Percentiles rank a stretch among this genome's conserved stretches.
Evolutionary conservation across 2,113 vertebrate species (phyloP).

Genomic region (Dryoscopus gambensis): DNA sequence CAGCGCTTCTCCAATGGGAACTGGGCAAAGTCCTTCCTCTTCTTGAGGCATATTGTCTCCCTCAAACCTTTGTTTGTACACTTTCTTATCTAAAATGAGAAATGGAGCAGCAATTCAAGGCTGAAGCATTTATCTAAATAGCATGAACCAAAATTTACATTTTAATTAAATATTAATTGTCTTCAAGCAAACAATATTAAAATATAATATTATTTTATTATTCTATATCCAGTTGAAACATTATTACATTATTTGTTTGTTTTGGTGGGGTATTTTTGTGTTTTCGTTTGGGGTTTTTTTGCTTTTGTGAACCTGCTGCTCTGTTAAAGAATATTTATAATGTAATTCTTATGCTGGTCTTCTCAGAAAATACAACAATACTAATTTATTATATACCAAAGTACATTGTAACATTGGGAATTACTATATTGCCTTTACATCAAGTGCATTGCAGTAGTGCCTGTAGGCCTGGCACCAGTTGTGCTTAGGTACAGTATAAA

Average conservation of each 20-base stretch:
- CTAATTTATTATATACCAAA: not conserved
- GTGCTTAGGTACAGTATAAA: not conserved
- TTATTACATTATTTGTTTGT: not conserved
- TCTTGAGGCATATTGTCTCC: not conserved
- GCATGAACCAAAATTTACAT: slow-evolving; percentile 43
- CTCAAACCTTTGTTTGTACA: slow-evolving; percentile 31
- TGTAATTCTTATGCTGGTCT: not conserved
- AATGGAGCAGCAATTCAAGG: not conserved
- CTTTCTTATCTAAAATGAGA: slow-evolving; percentile 48
- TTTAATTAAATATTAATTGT: slow-evolving; percentile 62
- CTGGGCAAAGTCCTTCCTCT: not conserved
- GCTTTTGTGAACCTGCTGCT: not conserved
- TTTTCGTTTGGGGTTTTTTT: not conserved
- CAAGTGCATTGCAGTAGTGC: not conserved
- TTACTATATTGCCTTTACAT: not conserved
- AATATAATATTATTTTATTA: slow-evolving; percentile 19
- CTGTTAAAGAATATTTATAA: not conserved
- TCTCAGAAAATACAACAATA: not conserved
- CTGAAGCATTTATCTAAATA: slow-evolving; percentile 43
- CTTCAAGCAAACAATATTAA: slow-evolving; percentile 22
- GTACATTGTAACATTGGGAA: not conserved
- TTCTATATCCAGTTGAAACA: not conserved
- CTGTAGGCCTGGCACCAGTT: not conserved
- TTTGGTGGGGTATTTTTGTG: not conserved
- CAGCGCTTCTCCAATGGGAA: not conserved